phyloP scores from a whole-genome alignment of 2,888 invertebrate genomes.

The Spilosoma lubricipeda region DNA sequence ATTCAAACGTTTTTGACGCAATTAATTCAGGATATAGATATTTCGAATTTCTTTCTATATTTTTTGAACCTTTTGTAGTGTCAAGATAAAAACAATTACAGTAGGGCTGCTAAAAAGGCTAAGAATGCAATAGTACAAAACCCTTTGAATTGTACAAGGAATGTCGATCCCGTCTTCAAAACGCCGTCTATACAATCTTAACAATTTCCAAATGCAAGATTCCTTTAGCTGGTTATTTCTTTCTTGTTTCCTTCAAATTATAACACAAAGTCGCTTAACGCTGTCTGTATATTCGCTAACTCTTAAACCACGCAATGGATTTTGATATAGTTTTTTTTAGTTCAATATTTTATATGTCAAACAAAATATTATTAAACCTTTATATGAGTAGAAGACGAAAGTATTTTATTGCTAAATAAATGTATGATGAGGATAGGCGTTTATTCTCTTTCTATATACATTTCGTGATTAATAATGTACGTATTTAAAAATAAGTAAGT shows the following conservation, averaged over 20 bases:
- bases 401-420: too few relatives aligned
- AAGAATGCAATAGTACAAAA: background rate
- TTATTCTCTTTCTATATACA: too few relatives aligned
- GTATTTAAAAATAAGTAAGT: too few relatives aligned
- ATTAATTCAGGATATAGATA: background rate
- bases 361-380: too few relatives aligned
- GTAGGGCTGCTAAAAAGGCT: background rate
- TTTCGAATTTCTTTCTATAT: background rate
- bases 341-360: too few relatives aligned
- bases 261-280: background rate
- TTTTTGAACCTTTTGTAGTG: background rate
- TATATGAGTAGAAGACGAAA: too few relatives aligned
- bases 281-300: background rate
- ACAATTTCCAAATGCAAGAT: background rate
- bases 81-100: background rate
- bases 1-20: background rate
- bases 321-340: background rate
- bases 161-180: background rate
- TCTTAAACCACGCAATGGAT: background rate
- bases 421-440: too few relatives aligned
- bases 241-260: background rate
- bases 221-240: background rate
- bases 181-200: background rate
- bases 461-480: too few relatives aligned
- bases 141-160: background rate